Evolutionary conservation across 1,140 invertebrate genomes (phyloP), one percentile per base, ranked within the genome.

Genomic region (Saccostrea glomerata): DNA sequence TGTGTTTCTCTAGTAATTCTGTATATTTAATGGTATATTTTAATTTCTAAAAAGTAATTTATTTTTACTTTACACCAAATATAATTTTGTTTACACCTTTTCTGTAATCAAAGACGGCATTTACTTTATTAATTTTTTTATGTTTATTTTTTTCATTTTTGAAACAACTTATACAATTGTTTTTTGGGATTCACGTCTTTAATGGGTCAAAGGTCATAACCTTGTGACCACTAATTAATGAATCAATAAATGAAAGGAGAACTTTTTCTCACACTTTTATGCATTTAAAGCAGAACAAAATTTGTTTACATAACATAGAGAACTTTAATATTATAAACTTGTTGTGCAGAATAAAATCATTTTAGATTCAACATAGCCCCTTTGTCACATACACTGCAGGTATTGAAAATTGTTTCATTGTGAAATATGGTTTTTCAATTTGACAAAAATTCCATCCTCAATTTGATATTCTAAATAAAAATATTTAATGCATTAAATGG

Each of bases 21-120:
- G 58, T 63, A n/a, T n/a, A 63, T 63, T 47, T 9, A 9, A 47
- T 9, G 5, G 17, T 63, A 63, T 17, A 20, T 63, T 6, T n/a
- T 2, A 63, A 20, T 63, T 63, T 63, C 58, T 20, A 2, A 20
- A 20, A 63, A 63, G n/a, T 20, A 63, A 20, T 63, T 47, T 47
- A 9, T 47, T 47, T 47, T 11, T 47, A 6, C 47, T 66, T 20
- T 66, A 66, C 17, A 66, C 60, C 60, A 66, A 23, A 23, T 20
- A n/a, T 66, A n/a, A n/a, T 17, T 66, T 20, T 66, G 60, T 20
- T 66, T 66, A 66, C 60, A 20, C 13, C 30, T 36, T 36, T 63
- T 36, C 7, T 77, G 70, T 63, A 77, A 77, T 77, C 70, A 77
- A 77, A 77, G 70, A 77, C 70, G 70, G 70, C 70, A 77, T 77